Conservation (phyloP, 2,113 vertebrate species). For the Callithrix jacchus region DNA sequence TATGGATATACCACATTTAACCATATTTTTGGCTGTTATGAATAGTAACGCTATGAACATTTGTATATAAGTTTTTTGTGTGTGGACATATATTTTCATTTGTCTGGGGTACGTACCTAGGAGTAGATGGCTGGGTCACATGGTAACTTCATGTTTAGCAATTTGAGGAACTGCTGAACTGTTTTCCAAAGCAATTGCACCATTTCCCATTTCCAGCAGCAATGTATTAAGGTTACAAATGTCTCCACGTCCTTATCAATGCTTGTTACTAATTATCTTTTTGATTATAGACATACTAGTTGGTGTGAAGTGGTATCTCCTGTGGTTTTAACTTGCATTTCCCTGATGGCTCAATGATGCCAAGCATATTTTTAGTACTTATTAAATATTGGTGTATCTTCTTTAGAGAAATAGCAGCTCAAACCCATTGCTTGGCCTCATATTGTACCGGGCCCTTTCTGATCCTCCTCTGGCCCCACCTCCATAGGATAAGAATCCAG, state of each 20-base stretch:
- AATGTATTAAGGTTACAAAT: background rate
- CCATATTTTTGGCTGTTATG: background rate
- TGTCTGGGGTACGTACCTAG: background rate
- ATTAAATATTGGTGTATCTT: background rate
- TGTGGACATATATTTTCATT: background rate
- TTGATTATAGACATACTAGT: background rate
- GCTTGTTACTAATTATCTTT: background rate
- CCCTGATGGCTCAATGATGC: background rate
- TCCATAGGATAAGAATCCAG: background rate
- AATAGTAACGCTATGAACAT: background rate
- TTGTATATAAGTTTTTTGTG: background rate
- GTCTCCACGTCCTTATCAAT: background rate
- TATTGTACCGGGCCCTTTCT: background rate
- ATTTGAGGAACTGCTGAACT: background rate
- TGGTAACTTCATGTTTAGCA: background rate
- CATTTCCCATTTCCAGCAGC: background rate
- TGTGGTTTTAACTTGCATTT: background rate
- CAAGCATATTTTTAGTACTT: background rate
- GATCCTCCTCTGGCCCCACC: background rate
- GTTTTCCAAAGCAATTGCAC: background rate
- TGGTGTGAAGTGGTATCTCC: background rate
- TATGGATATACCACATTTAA: background rate
- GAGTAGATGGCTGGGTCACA: background rate
- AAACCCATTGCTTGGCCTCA: background rate
- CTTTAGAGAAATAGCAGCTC: background rate